Conservation (phyloP, 2,113 vertebrate genomes). For the Plestiodon gilberti region DNA sequence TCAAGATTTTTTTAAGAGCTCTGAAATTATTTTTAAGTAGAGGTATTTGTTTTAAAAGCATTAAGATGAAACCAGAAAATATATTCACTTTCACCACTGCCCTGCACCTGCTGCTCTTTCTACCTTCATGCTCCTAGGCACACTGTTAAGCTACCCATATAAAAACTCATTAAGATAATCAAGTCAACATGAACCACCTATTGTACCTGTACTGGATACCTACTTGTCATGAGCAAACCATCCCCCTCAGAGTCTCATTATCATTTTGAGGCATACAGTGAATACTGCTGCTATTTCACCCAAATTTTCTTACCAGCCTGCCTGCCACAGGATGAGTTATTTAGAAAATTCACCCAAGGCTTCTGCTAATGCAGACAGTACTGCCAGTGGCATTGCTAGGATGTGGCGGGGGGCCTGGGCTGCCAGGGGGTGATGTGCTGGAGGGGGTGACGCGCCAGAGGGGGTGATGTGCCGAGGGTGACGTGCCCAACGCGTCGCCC, state of each 20-base stretch:
- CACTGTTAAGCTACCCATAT: slow-evolving; percentile 13
- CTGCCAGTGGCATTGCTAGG: too few relatives aligned
- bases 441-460: too few relatives aligned
- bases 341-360: background rate
- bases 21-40: slow-evolving; percentile 18
- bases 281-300: background rate
- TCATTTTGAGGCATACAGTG: background rate
- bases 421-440: too few relatives aligned
- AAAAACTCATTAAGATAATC: background rate
- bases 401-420: too few relatives aligned
- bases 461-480: too few relatives aligned
- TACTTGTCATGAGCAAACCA: background rate
- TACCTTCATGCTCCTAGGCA: slow-evolving; percentile 41
- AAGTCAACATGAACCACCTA: too few relatives aligned
- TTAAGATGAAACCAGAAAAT: background rate
- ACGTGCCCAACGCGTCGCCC: too few relatives aligned
- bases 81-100: slow-evolving; percentile 17
- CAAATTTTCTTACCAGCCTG: background rate
- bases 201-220: background rate
- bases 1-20: slow-evolving; percentile 16
- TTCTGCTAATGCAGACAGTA: background rate
- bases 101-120: background rate
- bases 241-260: background rate
- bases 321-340: background rate
- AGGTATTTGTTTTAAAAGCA: slow-evolving; percentile 20